Conservation (phyloP, 2,113 vertebrate genomes). For the Clarias macrocephalus region DNA sequence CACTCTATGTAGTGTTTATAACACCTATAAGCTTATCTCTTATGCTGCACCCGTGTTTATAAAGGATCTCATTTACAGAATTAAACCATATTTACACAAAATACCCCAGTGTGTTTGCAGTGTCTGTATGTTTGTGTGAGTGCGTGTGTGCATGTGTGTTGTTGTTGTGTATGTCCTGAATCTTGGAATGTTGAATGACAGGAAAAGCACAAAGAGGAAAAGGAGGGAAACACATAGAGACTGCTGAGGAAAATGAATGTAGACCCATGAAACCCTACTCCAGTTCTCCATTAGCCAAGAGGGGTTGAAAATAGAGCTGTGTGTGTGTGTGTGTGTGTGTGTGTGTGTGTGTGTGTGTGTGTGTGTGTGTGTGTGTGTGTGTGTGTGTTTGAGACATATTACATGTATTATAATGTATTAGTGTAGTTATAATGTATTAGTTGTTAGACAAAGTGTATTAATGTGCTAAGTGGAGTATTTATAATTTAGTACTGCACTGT, state of each 20-base stretch:
- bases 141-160: background rate
- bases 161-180: constrained; percentile 13
- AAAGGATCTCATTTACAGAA: background rate
- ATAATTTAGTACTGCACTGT: background rate
- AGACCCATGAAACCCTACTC: constrained; percentile 42
- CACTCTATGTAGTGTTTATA: background rate
- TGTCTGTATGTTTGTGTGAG: background rate
- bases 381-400: background rate
- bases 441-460: background rate
- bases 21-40: background rate
- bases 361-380: background rate
- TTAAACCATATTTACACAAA: background rate
- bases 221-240: constrained; percentile 30
- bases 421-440: background rate
- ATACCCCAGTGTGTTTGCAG: background rate
- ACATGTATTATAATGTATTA: background rate
- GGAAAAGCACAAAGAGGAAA: constrained; percentile 23
- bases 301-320: background rate
- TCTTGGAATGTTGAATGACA: background rate
- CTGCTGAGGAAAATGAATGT: constrained; percentile 21
- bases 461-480: background rate
- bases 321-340: background rate
- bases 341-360: constrained; percentile 6
- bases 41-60: background rate
- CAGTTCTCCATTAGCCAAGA: constrained; percentile 22